Evolutionary conservation across 2,888 invertebrate species (phyloP).

Genomic region (Ferrisia virgata): DNA sequence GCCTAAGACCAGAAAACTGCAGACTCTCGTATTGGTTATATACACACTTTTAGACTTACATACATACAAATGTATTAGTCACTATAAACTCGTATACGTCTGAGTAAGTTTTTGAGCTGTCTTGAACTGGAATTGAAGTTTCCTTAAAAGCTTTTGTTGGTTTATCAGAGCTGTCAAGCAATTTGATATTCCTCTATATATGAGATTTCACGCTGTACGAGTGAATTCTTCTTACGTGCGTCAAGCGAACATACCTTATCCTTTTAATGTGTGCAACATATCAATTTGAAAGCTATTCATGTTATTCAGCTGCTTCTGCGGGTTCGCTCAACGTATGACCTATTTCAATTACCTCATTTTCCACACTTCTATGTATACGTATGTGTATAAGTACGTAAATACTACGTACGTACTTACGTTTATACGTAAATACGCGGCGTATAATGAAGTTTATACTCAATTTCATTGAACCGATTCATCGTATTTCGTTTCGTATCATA

Average conservation of each 20-base stretch:
- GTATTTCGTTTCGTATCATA: background rate
- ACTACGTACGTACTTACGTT: too few species aligned
- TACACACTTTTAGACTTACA: too few species aligned
- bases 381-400: too few species aligned
- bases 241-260: background rate
- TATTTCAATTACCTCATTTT: background rate
- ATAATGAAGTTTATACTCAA: background rate
- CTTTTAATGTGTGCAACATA: constrained; percentile 22
- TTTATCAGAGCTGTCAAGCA: constrained; percentile 31
- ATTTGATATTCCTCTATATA: constrained; percentile 25
- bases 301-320: background rate
- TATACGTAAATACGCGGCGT: too few species aligned
- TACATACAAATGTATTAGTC: constrained; percentile 27
- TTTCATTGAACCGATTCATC: background rate
- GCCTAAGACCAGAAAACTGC: background rate
- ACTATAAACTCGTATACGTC: constrained; percentile 21
- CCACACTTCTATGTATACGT: background rate
- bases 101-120: constrained; percentile 27
- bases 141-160: constrained; percentile 31
- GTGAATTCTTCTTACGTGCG: background rate
- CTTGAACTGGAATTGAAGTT: constrained; percentile 13
- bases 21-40: background rate
- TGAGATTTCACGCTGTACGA: constrained; percentile 1
- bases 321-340: background rate
- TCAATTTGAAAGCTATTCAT: constrained; percentile 8